Percentiles rank a stretch among this genome's conserved stretches.
These are phyloP conservation scores for Ranitomeya variabilis DNA, from an alignment of 2,113 vertebrate species.

Conservation along the genomic window DNA sequence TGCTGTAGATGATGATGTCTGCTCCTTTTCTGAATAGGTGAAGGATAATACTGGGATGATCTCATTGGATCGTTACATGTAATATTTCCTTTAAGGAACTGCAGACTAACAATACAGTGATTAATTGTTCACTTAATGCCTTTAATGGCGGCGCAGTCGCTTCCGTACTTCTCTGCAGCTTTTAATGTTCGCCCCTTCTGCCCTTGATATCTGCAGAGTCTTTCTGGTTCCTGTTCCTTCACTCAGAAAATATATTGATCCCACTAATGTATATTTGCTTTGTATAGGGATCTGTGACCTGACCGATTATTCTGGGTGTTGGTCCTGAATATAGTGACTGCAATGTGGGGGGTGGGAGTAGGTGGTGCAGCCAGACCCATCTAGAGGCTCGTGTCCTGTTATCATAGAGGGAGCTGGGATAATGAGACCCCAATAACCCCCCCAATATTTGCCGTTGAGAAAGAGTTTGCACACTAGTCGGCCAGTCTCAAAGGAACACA, in stretches of 20 bases:
- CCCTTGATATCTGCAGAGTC: not conserved
- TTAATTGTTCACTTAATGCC: not conserved
- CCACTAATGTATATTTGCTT: not conserved
- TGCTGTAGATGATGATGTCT: not conserved
- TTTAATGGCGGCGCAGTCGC: not conserved
- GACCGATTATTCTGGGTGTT: not conserved
- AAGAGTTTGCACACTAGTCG: no score
- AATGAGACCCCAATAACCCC: no score
- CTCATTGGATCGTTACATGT: not conserved
- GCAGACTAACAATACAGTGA: not conserved
- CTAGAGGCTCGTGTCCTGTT: no score
- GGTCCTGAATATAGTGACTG: not conserved
- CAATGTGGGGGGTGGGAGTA: no score
- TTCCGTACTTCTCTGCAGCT: not conserved
- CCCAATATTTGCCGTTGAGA: no score
- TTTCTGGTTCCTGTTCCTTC: not conserved
- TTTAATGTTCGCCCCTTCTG: not conserved
- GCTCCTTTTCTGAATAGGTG: not conserved
- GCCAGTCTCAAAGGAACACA: no score
- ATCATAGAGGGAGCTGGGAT: no score
- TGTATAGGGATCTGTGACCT: no score
- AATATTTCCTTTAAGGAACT: not conserved
- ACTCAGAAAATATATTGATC: slow-evolving; percentile 17
- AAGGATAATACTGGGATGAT: not conserved
- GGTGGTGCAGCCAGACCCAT: no score